A percentile compares a stretch with the other conserved stretches of the same genome.
These are phyloP conservation scores for Natator depressus DNA, from an alignment of 2,113 vertebrate species.

Conservation along the genomic window DNA sequence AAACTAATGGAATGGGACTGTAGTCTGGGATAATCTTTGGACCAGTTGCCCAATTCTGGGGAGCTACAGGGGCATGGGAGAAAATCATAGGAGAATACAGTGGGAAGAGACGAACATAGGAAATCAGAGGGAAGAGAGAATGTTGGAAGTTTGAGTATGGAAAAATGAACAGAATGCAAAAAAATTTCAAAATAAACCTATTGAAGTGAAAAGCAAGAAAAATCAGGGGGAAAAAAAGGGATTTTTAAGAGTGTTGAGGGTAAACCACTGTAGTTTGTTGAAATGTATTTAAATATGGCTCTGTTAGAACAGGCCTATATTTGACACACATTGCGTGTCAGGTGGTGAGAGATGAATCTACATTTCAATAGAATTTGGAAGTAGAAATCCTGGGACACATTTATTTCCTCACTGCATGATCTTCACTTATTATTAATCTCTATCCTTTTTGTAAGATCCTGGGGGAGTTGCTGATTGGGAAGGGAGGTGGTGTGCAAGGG, in stretches of 20 bases:
- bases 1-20: neutral
- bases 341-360: too few relatives aligned
- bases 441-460: neutral
- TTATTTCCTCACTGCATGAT: neutral
- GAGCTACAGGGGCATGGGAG: neutral
- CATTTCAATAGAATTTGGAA: neutral
- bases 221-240: too few relatives aligned
- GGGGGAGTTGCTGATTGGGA: neutral
- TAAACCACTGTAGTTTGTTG: too few relatives aligned
- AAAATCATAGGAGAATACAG: neutral
- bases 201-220: neutral
- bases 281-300: too few relatives aligned
- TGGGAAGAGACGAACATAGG: neutral
- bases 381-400: neutral
- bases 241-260: too few relatives aligned
- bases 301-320: too few relatives aligned
- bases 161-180: neutral
- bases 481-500: neutral
- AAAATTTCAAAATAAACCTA: neutral
- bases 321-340: too few relatives aligned
- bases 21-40: neutral
- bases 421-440: too few relatives aligned
- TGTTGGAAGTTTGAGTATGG: neutral
- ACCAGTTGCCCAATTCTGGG: neutral
- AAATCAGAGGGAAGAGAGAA: neutral